Conservation (phyloP, 2,888 invertebrate genomes). For the Incurvaria masculella region DNA sequence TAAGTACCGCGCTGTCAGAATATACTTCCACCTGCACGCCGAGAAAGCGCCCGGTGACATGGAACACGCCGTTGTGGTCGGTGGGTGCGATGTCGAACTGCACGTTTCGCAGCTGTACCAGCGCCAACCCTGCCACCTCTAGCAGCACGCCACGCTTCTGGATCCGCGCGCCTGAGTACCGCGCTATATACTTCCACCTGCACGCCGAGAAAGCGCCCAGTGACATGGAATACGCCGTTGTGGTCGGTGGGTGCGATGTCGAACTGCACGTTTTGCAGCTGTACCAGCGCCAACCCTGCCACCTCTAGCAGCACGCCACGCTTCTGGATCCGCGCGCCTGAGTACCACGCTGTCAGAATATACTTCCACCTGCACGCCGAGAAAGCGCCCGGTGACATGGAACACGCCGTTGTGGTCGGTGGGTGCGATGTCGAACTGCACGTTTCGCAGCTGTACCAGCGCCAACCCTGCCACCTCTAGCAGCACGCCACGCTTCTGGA, state of each 20-base stretch:
- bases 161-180: conserved; percentile 66
- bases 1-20: conserved; percentile 62
- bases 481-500: conserved; percentile 69
- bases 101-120: conserved; percentile 70
- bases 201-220: conserved; percentile 74
- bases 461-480: conserved; percentile 68
- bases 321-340: conserved; percentile 65
- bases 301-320: conserved; percentile 70
- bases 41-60: conserved; percentile 71
- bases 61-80: conserved; percentile 64
- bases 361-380: conserved; percentile 78
- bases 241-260: conserved; percentile 66
- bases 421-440: conserved; percentile 69
- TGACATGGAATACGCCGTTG: conserved; percentile 65
- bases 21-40: conserved; percentile 76
- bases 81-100: conserved; percentile 71
- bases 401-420: conserved; percentile 66
- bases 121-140: conserved; percentile 65
- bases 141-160: conserved; percentile 69
- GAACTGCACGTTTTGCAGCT: conserved; percentile 73
- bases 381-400: conserved; percentile 67
- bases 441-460: conserved; percentile 68
- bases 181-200: too few species aligned
- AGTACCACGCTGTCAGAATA: conserved; percentile 62
- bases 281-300: conserved; percentile 62